Base-by-base conservation (phyloP, 1,140 invertebrate genomes). In the Drosophila pallidifrons region DNA sequence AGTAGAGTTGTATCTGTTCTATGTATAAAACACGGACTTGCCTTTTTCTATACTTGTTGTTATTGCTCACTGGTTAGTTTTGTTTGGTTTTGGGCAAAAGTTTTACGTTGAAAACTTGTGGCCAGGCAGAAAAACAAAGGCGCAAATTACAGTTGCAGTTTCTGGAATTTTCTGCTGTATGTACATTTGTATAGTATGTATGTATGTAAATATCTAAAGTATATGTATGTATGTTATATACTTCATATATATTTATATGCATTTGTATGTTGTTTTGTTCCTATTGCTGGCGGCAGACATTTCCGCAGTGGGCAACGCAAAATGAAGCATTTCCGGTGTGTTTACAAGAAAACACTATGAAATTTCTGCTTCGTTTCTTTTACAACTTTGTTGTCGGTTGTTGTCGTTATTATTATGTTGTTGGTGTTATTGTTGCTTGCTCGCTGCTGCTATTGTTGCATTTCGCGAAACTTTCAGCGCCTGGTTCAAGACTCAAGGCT, bases 271-370 rank as follows among this genome's bases (percentile, higher is more conserved):
- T 67, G 70, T 78, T 60, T 51, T 49, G 35, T 43, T 41, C 10
- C 20, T 65, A 71, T 57, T 77, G 55, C 49, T 71, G 65, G 68
- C 82, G 72, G 68, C 79, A 74, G 67, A 69, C 79, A 80, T 82
- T 82, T 87, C 80, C 83, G 85, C 77, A 80, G 68, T 59, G 70
- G 70, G 63, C 73, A 69, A 77, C 80, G 35, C 65, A 81, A 86
- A 83, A 88, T 88, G 83, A 78, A 88, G 80, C 83, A 83, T 83
- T 88, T 87, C 83, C 83, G 83, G 79, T 87, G 83, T 70, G 74
- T 73, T 88, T 77, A 72, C 83, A 77, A 73, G 73, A 75, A 67
- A 75, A 66, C 43, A 70, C 43, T 61, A 35, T 60, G 32, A 71
- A 75, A 68, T 70, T 70, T 68, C 72, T 74, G 72, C 81, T 74